Conservation (phyloP, 2,888 invertebrate species). For the Erebia aethiops region DNA sequence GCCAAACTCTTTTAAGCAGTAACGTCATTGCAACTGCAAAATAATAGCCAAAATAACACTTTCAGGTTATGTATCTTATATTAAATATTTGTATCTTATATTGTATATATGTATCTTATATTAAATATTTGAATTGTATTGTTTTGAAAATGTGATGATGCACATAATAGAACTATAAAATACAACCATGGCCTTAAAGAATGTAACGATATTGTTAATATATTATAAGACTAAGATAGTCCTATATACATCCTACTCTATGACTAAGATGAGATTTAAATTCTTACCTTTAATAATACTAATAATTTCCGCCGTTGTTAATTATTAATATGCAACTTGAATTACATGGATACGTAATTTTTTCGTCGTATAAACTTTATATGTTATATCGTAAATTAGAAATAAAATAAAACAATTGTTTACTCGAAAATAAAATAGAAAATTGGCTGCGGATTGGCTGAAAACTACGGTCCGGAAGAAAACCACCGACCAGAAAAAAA, state of each 20-base stretch:
- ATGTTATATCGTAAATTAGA: not conserved
- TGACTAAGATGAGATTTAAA: no score
- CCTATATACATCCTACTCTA: no score
- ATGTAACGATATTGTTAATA: no score
- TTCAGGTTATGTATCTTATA: not conserved
- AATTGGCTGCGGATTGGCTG: not conserved
- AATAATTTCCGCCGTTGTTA: conserved; percentile 10
- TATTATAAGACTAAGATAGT: no score
- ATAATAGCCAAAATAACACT: not conserved
- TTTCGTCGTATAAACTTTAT: not conserved
- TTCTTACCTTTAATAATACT: not conserved
- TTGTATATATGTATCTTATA: not conserved
- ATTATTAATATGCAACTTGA: not conserved
- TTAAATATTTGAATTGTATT: no score
- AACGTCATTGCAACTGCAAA: conserved; percentile 45
- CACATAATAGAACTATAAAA: no score
- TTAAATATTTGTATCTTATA: no score
- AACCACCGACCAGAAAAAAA: no score
- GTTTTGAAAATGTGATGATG: no score
- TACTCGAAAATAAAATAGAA: conserved; percentile 7
- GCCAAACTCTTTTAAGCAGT: conserved; percentile 47
- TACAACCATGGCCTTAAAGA: no score
- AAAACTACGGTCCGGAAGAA: no score
- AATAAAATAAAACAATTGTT: not conserved
- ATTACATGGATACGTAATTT: not conserved